phyloP scores from a whole-genome alignment of 2,113 vertebrate genomes.

The Hymenochirus boettgeri region DNA sequence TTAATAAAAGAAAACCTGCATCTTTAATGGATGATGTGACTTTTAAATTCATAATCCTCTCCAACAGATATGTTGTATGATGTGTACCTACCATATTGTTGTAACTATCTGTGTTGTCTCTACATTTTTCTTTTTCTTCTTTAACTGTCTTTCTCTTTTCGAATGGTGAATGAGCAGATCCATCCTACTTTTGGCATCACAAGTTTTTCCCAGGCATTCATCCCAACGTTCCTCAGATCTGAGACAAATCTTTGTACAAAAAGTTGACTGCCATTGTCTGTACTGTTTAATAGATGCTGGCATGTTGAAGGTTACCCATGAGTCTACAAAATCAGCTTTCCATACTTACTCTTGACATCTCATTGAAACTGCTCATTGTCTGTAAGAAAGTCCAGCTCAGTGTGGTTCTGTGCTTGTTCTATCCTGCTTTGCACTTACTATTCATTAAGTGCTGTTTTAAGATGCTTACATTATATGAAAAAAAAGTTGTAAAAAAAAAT shows the following conservation, averaged over 20 bases:
- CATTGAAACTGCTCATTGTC: slow-evolving; percentile 76
- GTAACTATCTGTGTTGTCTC: slow-evolving; percentile 51
- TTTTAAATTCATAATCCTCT: slow-evolving; percentile 50
- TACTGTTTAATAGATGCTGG: slow-evolving; percentile 85
- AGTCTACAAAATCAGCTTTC: slow-evolving; percentile 69
- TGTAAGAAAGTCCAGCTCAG: slow-evolving; percentile 71
- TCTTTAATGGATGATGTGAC: neutral
- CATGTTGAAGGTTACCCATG: slow-evolving; percentile 79
- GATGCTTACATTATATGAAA: slow-evolving; percentile 91
- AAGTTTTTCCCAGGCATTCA: slow-evolving; percentile 87
- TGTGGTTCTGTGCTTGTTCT: slow-evolving; percentile 73
- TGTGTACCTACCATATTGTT: slow-evolving; percentile 54
- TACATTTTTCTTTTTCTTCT: slow-evolving; percentile 31
- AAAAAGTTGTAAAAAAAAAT: slow-evolving; percentile 76
- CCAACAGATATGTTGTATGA: slow-evolving; percentile 46
- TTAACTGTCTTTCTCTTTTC: slow-evolving; percentile 49
- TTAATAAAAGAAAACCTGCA: neutral
- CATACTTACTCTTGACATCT: slow-evolving; percentile 72
- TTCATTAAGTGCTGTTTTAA: slow-evolving; percentile 81
- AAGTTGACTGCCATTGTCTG: slow-evolving; percentile 83
- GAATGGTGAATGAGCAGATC: slow-evolving; percentile 80
- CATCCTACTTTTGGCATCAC: slow-evolving; percentile 83
- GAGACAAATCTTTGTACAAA: slow-evolving; percentile 82
- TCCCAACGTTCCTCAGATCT: slow-evolving; percentile 74
- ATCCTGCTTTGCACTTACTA: slow-evolving; percentile 71